Evolutionary conservation across 2,797 vertebrate genomes (phyloP), one percentile per base, ranked within the genome.

Genomic region (Girardinus metallicus): DNA sequence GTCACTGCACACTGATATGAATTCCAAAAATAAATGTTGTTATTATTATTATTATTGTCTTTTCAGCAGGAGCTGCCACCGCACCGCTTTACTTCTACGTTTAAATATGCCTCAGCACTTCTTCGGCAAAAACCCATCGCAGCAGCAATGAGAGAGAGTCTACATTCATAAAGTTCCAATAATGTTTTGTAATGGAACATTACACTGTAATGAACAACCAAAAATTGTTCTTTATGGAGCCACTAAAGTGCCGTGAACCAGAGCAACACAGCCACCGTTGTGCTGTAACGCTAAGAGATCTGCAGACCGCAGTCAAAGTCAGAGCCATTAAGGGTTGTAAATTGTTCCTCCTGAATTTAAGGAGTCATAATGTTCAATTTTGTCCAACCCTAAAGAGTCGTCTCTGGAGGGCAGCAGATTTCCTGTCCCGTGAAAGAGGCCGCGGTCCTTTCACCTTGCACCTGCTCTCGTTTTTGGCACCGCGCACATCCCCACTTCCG

Each of bases 181-280:
- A 91, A 90, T 90, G 86, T 90, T 91, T 89, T 86, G 86, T 87
- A 83, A 93, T 90, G 90, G 88, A 91, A 91, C 85, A 91, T 92
- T 92, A 89, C 82, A 84, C 86, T 83, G 80, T 84, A 91, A 92
- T 90, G 85, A 92, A 89, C 84, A 91, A 87, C 83, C 87, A 87
- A 82, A 93, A 93, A 89, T 13, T 80, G 70, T 87, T 91, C 87
- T 91, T 91, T 89, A 90, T 86, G 78, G 86, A 85, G 76, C 75
- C 81, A 84, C 86, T 90, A 82, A 88, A 88, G 87, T 75, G 87
- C 76, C 2, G 43, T 79, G 90, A 91, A 90, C 83, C 89, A 81
- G 78, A 81, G 81, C 80, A 83, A 82, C 81, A 75, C 87, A 68
- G 86, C 77, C 64, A 79, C 86, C 77, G 84, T 82, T 88, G 82